These are phyloP conservation scores for Gastrophysa polygoni DNA, from an alignment of 2,888 invertebrate genomes.

Conservation along the genomic window DNA sequence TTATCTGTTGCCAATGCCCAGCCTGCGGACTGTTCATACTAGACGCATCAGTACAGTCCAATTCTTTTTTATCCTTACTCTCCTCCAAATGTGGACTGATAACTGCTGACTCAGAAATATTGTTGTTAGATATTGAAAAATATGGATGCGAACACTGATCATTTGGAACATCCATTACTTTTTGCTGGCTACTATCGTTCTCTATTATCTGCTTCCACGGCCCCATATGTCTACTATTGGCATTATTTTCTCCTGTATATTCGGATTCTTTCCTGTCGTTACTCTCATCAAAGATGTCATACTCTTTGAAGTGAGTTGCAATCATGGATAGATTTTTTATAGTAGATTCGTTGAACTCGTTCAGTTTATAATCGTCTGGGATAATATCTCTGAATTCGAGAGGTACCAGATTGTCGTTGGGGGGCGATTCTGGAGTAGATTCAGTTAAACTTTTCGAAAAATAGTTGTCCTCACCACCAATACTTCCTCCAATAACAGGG, in stretches of 20 bases:
- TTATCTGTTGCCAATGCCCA: background rate
- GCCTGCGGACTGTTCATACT: background rate
- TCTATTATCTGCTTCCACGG: background rate
- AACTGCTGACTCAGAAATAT: no score
- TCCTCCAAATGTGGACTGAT: background rate
- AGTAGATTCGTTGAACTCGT: constrained; percentile 1
- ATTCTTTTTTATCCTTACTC: background rate
- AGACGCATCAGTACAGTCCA: background rate
- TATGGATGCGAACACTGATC: background rate
- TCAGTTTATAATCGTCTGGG: constrained; percentile 3
- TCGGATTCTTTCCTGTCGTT: constrained; percentile 1
- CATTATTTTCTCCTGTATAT: background rate
- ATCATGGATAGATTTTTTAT: background rate
- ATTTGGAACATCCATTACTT: constrained; percentile 7
- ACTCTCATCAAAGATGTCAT: constrained; percentile 1
- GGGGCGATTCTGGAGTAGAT: background rate
- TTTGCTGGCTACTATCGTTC: background rate
- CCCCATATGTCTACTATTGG: background rate
- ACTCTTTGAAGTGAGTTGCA: background rate
- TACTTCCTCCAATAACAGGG: constrained; percentile 8
- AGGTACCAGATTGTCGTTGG: constrained; percentile 7
- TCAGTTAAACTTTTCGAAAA: background rate
- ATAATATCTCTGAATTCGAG: background rate
- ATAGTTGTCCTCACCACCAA: constrained; percentile 1
- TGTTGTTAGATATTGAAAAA: background rate